A percentile compares a stretch with the other conserved stretches of the same genome.
Evolutionary conservation across 1,140 invertebrate species (phyloP).

Genomic region (Saccostrea glomerata): DNA sequence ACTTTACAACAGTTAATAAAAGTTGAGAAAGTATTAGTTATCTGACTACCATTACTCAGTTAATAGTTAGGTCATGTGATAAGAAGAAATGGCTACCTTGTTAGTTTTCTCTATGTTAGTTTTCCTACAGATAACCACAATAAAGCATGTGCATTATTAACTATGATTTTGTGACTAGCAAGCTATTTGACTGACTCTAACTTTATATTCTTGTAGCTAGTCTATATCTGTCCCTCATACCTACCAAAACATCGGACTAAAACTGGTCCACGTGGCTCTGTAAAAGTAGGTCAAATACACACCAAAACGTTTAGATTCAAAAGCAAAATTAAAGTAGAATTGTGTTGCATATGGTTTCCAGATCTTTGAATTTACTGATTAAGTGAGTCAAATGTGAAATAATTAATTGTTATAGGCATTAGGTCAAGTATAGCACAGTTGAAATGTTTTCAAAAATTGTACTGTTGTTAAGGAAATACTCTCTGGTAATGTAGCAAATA

Average conservation of each 20-base stretch:
- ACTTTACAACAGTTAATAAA: neutral
- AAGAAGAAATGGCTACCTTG: neutral
- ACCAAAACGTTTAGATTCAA: neutral
- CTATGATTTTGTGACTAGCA: conserved; percentile 2
- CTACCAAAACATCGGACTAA: conserved; percentile 39
- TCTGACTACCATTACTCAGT: neutral
- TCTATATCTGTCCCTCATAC: conserved; percentile 28
- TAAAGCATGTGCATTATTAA: neutral
- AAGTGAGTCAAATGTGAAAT: too few relatives aligned
- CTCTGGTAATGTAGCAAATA: too few relatives aligned
- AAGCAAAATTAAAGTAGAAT: too few relatives aligned
- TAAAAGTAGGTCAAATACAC: neutral
- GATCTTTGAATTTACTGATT: too few relatives aligned
- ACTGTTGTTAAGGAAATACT: too few relatives aligned
- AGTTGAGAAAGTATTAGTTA: neutral
- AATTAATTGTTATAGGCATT: too few relatives aligned
- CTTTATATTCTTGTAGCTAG: neutral
- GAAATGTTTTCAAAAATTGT: too few relatives aligned
- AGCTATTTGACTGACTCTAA: neutral
- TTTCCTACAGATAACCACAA: neutral
- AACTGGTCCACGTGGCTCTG: conserved; percentile 41
- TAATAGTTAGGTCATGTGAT: neutral
- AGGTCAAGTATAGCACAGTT: too few relatives aligned
- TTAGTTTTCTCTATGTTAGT: neutral
- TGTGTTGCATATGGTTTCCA: too few relatives aligned